Base-by-base conservation (phyloP, 2,797 vertebrate species). In the Pipistrellus nathusii region DNA sequence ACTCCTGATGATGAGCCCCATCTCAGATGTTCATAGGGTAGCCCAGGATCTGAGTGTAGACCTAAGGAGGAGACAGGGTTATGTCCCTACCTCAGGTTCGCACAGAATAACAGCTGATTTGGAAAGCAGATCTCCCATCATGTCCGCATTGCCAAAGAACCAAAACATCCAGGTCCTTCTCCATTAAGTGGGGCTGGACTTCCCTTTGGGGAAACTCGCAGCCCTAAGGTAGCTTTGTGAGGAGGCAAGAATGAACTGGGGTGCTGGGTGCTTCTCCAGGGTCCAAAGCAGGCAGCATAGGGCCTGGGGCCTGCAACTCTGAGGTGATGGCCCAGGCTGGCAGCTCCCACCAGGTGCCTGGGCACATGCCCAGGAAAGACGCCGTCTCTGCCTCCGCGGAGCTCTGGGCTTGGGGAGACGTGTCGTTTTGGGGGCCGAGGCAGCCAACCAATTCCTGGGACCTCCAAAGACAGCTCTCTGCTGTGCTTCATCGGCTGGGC, bases 81-180 rank as follows among this genome's bases (percentile, higher is more conserved):
- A 38, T 66, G 20, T 38, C 48, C 55, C 51, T 64, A 15, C 66
- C 38, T 87, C 15, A 30, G 64, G 81, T 35, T 51, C 85, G 57
- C 64, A 35, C 59, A 25, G 41, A 13, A 25, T 87, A 72, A 57
- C 20, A 41, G 76, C 21, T 27, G 20, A 48, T 93, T 89, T 82
- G 86, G 78, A 94, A 86, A 71, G 41, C 64, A 89, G 80, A 14
- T 86, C 38, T 86, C 68, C 35, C 68, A 80, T 78, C 32, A 85
- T 41, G 38, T 41, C 44, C 44, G 0, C 0, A 4, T 57, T 85
- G 30, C 75, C 23, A 59, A 69, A 66, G 75, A 78, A 71, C 11
- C 23, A 55, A 84, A 87, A 64, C 27, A 41, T 59, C 20, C 62
- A 64, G 27, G 44, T 48, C 48, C 27, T 68, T 48, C 75, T 68